Base-by-base conservation (phyloP, 1,140 invertebrate species). In the Drosophila mayri region DNA sequence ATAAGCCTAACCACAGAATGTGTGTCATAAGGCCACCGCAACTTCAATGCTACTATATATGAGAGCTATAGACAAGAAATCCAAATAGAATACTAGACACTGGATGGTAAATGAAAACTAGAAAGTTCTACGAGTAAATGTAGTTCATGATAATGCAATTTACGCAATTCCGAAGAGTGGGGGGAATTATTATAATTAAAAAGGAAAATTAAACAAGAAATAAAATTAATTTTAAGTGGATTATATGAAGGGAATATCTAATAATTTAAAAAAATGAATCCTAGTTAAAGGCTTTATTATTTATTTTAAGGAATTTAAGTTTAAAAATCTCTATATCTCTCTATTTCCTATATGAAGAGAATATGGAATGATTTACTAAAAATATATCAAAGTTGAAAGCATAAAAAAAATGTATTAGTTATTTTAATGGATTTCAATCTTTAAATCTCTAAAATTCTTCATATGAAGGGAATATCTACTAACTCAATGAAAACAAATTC, bases 11-110 rank as follows among this genome's bases (percentile, higher is more conserved):
- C 84, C 84, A 80, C 84, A 80, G 74, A 87, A 87, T 87, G 84
- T 87, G 84, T 87, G 84, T 87, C 84, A 87, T 87, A 87, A 87
- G 84, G 84, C 84, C 84, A 87, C 84, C 84, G 76, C 77, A 90
- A 88, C 84, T 87, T 87, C 84, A 87, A 84, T 84, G 84, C 80
- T 25, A 25, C 28, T 87, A 83, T 80, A 60, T 37, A 22, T 14
- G 20, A 49, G 30, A 49, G 75, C 55, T 49, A 50, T 71, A 80
- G 84, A 68, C 80, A 83, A 77, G 65, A 64, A 41, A 63, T 76
- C 61, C 68, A 61, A 65, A 41, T 61, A 60, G 55, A 61, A 54
- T 43, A 38, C 38, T 49, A 76, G 41, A 59, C 50, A 22, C 32
- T 64, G 10, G 25, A 65, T 38, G 30, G 46, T 22, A 61, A 40